Evolutionary conservation across 2,113 vertebrate species (phyloP).

Genomic region (Macheiramphus alcinus): DNA sequence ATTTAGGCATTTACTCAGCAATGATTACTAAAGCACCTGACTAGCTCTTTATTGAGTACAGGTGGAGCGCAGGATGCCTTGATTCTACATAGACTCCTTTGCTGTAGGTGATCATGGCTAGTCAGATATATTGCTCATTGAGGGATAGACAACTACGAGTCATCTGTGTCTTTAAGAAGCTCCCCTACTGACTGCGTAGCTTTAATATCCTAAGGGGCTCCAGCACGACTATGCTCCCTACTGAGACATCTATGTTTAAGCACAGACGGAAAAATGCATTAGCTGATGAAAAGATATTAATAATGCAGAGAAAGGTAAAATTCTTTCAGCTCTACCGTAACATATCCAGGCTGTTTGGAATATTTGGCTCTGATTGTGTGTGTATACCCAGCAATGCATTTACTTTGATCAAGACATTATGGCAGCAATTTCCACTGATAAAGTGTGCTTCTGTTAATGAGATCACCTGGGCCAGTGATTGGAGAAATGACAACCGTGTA

Average conservation of each 20-base stretch:
- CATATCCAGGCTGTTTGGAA: neutral
- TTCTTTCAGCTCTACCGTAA: neutral
- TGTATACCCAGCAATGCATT: neutral
- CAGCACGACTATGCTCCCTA: neutral
- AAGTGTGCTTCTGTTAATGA: neutral
- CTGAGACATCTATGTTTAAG: neutral
- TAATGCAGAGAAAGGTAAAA: slow-evolving; percentile 14
- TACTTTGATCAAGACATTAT: slow-evolving; percentile 20
- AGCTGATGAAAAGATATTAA: slow-evolving; percentile 14
- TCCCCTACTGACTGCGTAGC: neutral
- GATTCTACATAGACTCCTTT: neutral
- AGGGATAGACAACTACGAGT: neutral
- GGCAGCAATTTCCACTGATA: neutral
- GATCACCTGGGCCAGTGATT: slow-evolving; percentile 1
- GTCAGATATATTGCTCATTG: neutral
- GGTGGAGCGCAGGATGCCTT: neutral
- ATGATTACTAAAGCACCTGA: neutral
- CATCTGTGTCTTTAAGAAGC: neutral
- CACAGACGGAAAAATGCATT: neutral
- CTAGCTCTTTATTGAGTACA: neutral
- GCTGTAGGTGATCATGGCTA: neutral
- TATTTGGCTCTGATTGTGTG: neutral
- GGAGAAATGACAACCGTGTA: neutral
- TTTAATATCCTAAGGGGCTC: neutral
- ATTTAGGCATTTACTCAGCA: neutral